A percentile compares a stretch with the other conserved stretches of the same genome.
phyloP scores from a whole-genome alignment of 2,113 vertebrate species.

The Emydura subglobosa region DNA sequence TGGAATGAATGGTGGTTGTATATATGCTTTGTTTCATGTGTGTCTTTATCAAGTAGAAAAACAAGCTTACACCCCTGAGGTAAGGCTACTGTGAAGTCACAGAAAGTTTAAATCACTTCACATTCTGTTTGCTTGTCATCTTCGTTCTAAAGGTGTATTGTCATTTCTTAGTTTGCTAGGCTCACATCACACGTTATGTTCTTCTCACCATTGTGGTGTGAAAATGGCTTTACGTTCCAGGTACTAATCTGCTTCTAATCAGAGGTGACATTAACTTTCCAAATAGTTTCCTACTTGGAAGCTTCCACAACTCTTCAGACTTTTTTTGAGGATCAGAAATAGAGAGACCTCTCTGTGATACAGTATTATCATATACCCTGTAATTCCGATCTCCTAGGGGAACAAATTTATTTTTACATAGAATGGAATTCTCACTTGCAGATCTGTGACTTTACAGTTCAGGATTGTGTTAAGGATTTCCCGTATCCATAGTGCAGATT shows the following conservation, averaged over 20 bases:
- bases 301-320: slow-evolving; percentile 25
- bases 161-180: background rate
- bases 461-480: background rate
- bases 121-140: background rate
- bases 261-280: slow-evolving; percentile 39
- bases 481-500: background rate
- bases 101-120: slow-evolving; percentile 44
- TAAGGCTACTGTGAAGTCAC: background rate
- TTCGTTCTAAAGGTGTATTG: background rate
- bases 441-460: background rate
- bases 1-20: background rate
- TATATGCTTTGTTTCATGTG: background rate
- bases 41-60: background rate
- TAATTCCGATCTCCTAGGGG: slow-evolving; percentile 1
- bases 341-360: slow-evolving; percentile 4
- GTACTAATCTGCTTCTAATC: slow-evolving; percentile 42
- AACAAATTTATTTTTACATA: background rate
- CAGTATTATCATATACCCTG: background rate
- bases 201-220: slow-evolving; percentile 1
- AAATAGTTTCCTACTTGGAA: slow-evolving; percentile 21
- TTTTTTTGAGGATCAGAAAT: slow-evolving; percentile 3
- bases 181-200: background rate
- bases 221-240: slow-evolving; percentile 32
- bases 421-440: background rate
- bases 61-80: background rate